Base-by-base conservation (phyloP, 2,113 vertebrate genomes). In the Etheostoma spectabile region DNA sequence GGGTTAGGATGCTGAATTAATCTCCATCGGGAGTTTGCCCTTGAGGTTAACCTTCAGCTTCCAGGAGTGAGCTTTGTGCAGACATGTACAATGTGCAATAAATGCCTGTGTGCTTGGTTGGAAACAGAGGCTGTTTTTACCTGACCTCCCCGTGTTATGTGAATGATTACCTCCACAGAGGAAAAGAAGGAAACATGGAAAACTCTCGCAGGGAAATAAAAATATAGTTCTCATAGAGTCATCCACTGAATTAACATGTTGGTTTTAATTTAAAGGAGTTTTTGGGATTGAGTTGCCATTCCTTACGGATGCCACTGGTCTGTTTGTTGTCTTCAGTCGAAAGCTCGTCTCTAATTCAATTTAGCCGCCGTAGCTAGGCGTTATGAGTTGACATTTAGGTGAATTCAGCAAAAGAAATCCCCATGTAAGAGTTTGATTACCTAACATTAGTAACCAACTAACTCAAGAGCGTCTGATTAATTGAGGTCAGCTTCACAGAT, bases 141-240 rank as follows among this genome's bases (percentile, higher is more conserved):
- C 81, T 82, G 78, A 81, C 49, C 21, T 24, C 33, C 24, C 33
- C 38, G 18, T 84, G 14, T 42, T 42, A 11, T 42, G 38, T 42
- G 6, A 16, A 13, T 11, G 57, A 77, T 74, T 75, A 53, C 59
- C 22, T 64, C 72, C 66, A 16, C 30, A 64, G 57, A 66, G 81
- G 64, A 35, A 82, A 81, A 66, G 33, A 52, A 27, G 45, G 19
- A 67, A 83, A 79, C 69, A 68, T 42, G 87, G 81, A 83, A 90
- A 88, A 78, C 21, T 33, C 13, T 35, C 21, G 62, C 63, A 85
- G 57, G 80, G 79, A 88, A 89, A 85, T 62, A 0, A 53, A 77
- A 86, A 77, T 79, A 65, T 62, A 68, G 68, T 81, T 83, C 19
- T 64, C 30, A 11, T 68, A 65, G 76, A 74, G 8, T 69, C 0